A percentile compares a stretch with the other conserved stretches of the same genome.
phyloP scores from a whole-genome alignment of 1,140 invertebrate species.

The Drepana arcuata region DNA sequence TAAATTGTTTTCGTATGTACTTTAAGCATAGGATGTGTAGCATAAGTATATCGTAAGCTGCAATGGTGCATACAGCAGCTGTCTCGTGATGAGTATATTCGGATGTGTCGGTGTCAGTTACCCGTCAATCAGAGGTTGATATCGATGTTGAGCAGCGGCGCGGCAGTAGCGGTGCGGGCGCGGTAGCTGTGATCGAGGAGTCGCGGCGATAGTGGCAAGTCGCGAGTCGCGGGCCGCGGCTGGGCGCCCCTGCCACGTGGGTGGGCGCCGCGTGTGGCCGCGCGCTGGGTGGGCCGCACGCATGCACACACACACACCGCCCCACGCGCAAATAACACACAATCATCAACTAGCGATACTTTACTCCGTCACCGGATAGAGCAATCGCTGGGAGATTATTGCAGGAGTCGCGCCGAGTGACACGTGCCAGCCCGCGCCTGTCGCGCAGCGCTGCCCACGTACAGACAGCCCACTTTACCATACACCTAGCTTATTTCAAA shows the following conservation, averaged over 20 bases:
- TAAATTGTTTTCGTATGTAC: too few relatives aligned
- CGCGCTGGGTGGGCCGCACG: constrained; percentile 62
- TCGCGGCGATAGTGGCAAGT: constrained; percentile 20
- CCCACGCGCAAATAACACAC: constrained; percentile 64
- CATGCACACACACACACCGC: constrained; percentile 49
- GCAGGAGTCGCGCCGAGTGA: constrained; percentile 40
- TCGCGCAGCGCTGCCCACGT: constrained; percentile 10
- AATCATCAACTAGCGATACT: constrained; percentile 69
- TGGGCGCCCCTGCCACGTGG: constrained; percentile 54
- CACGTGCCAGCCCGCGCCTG: constrained; percentile 21
- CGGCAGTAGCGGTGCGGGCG: neutral
- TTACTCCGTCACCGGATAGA: constrained; percentile 65
- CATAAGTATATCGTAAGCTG: too few relatives aligned
- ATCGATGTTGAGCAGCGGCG: constrained; percentile 35
- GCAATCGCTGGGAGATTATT: constrained; percentile 53
- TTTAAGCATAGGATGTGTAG: too few relatives aligned
- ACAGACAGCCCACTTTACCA: constrained; percentile 17
- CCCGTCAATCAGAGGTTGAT: constrained; percentile 42
- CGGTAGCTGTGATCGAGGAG: constrained; percentile 50
- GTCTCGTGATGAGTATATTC: constrained; percentile 1
- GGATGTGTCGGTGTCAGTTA: constrained; percentile 25
- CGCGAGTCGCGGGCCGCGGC: constrained; percentile 39
- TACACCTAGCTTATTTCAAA: constrained; percentile 11
- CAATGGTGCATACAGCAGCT: neutral
- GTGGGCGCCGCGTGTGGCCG: constrained; percentile 63